Percentiles rank a stretch among this genome's conserved stretches.
These are phyloP conservation scores for Microctenopoma stevenorrisi DNA, from an alignment of 2,797 vertebrate species.

Conservation along the genomic window DNA sequence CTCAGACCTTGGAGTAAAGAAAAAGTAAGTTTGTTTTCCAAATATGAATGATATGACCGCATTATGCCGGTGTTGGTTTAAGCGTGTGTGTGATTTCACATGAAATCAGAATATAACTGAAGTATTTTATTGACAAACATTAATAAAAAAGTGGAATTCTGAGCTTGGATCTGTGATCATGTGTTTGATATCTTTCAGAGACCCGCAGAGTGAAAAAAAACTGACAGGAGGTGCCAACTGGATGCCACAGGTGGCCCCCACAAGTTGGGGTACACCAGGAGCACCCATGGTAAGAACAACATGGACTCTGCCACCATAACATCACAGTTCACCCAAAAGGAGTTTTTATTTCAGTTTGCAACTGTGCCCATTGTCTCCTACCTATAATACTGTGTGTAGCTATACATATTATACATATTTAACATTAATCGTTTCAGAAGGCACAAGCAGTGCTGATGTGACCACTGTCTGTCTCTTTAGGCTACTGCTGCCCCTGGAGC, in stretches of 20 bases:
- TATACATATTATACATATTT: neutral
- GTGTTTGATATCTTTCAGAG: constrained; percentile 78
- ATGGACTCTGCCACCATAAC: neutral
- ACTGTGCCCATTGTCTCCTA: neutral
- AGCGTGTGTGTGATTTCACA: neutral
- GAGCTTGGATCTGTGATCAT: neutral
- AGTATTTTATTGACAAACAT: neutral
- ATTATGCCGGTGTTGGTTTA: neutral
- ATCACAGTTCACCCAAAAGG: neutral
- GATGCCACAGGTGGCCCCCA: constrained; percentile 95
- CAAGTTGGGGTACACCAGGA: constrained; percentile 90
- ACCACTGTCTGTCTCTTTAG: constrained; percentile 56
- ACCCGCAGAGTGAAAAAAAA: constrained; percentile 95
- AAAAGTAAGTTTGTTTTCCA: constrained; percentile 89
- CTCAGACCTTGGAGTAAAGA: constrained; percentile 95
- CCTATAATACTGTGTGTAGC: neutral
- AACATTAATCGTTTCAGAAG: neutral
- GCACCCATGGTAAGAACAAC: constrained; percentile 86
- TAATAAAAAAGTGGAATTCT: neutral
- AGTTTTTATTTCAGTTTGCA: neutral
- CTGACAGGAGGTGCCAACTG: constrained; percentile 97
- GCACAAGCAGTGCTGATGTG: constrained; percentile 1
- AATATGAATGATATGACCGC: constrained; percentile 18
- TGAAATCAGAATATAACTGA: neutral
- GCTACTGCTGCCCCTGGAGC: constrained; percentile 66